A percentile compares a stretch with the other conserved stretches of the same genome.
Evolutionary conservation across 2,888 invertebrate genomes (phyloP).

Genomic region (Eledona agricola): DNA sequence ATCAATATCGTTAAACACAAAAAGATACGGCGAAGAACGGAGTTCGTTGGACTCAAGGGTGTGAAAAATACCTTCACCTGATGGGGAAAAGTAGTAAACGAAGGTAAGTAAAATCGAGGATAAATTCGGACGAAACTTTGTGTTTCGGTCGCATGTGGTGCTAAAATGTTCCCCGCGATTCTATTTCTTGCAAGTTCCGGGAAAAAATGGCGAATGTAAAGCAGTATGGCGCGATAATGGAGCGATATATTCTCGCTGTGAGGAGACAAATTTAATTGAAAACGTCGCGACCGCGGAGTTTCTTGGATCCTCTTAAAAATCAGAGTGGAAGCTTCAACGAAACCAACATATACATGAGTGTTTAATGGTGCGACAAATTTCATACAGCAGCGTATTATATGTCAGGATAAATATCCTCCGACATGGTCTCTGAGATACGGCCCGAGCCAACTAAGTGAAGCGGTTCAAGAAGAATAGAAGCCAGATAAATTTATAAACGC

Average conservation of each 20-base stretch:
- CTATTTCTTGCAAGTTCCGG: too few relatives aligned
- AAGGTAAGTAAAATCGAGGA: too few relatives aligned
- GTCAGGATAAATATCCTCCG: constrained; percentile 60
- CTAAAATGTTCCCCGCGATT: too few relatives aligned
- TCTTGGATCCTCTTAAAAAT: constrained; percentile 18
- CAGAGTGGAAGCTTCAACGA: constrained; percentile 19
- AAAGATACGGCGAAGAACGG: too few relatives aligned
- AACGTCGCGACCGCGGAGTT: constrained; percentile 1
- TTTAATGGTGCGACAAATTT: constrained; percentile 63
- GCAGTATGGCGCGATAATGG: constrained; percentile 12
- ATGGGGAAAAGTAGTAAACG: too few relatives aligned
- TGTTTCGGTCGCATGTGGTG: too few relatives aligned
- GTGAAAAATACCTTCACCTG: too few relatives aligned
- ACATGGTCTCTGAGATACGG: constrained; percentile 58
- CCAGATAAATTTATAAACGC: constrained; percentile 61
- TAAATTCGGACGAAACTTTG: too few relatives aligned
- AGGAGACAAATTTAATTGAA: constrained; percentile 14
- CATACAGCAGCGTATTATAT: constrained; percentile 61
- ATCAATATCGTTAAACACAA: neutral
- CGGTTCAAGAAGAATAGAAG: constrained; percentile 61
- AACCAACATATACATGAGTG: constrained; percentile 54
- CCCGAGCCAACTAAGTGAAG: constrained; percentile 59
- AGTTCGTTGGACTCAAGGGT: too few relatives aligned
- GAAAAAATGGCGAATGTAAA: constrained; percentile 11
- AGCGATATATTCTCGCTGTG: constrained; percentile 13